phyloP scores from a whole-genome alignment of 2,113 vertebrate species.

The Monarcha castaneiventris region DNA sequence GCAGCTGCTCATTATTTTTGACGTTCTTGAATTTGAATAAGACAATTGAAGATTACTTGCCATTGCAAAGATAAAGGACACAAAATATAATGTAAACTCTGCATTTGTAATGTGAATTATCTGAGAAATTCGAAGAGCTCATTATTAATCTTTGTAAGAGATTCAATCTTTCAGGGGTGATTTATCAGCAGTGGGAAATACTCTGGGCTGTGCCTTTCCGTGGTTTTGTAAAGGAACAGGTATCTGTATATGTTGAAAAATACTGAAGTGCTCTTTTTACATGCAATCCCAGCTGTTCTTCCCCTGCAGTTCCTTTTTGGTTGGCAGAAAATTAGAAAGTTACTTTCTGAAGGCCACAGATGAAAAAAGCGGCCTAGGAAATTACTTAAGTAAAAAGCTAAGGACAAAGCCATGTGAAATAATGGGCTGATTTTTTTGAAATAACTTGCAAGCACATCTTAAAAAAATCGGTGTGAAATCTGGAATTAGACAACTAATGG shows the following conservation, averaged over 20 bases:
- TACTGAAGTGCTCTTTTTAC: neutral
- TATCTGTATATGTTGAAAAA: neutral
- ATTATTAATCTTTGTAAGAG: neutral
- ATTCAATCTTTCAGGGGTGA: neutral
- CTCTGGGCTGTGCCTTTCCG: neutral
- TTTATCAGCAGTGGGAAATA: neutral
- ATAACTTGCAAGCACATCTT: neutral
- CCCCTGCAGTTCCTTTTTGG: neutral
- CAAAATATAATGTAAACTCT: neutral
- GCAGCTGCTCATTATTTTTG: neutral
- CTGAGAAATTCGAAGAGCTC: neutral
- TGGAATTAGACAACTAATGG: neutral
- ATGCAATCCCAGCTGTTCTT: neutral
- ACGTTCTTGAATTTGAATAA: neutral
- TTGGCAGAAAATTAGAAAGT: neutral
- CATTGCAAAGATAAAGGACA: neutral
- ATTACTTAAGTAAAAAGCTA: neutral
- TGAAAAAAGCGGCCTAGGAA: neutral
- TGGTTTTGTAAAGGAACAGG: neutral
- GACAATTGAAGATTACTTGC: neutral
- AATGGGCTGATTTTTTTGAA: neutral
- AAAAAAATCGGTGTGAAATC: neutral
- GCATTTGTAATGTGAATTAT: neutral
- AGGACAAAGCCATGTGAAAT: neutral
- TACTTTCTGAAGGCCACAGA: neutral